Evolutionary conservation across 2,113 vertebrate species (phyloP), one percentile per base, ranked within the genome.

Genomic region (Guaruba guarouba): DNA sequence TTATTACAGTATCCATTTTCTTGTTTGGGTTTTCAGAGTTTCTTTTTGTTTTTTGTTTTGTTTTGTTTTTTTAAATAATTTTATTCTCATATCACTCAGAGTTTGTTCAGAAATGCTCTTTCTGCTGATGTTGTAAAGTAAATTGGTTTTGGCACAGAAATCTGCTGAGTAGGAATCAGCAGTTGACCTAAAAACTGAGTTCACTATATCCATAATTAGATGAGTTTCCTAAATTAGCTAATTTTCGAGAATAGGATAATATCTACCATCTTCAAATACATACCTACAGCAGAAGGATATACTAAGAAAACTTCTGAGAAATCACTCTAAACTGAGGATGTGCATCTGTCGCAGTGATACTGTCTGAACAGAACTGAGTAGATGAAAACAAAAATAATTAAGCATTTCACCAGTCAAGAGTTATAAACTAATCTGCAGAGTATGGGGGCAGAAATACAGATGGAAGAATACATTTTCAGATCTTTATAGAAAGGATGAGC

Each of bases 11-110:
- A 6, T 4, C 5, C 3, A 7, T 13, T 29, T 43, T 4, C n/a
- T 39, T 35, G 33, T 39, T 64, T 25, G 20, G 33, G 22, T 15
- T 59, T 59, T 59, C n/a, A n/a, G 57, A 23, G 19, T 57, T 57
- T n/a, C 18, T 57, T 57, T 57, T 23, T 23, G 31, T 9, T 52
- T 17, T 54, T 29, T 31, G 25, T 11, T 22, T 22, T 31, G 10
- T 2, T 7, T 22, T 31, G 10, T 2, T 7, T 23, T 83, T 4
- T 5, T 24, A 24, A 31, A 24, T 11, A 2, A 16, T 31, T 74
- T 14, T 22, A 78, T 35, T 59, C 19, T 62, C 25, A 0, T 1
- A 4, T 17, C 0, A 0, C 46, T n/a, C 64, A 43, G 41, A 82
- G 54, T 17, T 14, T 59, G 46, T 29, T 44, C 0, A 2, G 35